Percentiles rank a stretch among this genome's conserved stretches.
Conservation (phyloP, 2,113 vertebrate species). For the Coryphaenoides rupestris region DNA sequence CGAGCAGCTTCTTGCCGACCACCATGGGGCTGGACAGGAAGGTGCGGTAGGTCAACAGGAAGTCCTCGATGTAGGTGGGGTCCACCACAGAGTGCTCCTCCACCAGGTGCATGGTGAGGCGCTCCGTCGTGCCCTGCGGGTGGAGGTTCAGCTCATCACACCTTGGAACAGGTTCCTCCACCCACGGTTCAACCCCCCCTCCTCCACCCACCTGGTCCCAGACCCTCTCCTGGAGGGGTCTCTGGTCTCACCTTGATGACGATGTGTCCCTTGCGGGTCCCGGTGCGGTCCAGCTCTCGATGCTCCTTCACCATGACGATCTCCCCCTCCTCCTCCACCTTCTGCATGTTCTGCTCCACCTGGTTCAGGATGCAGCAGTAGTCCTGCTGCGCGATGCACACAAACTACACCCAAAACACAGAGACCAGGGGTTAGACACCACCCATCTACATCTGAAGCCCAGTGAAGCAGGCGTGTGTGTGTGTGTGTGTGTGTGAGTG, state of each 20-base stretch:
- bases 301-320: slow-evolving; percentile 99
- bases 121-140: slow-evolving; percentile 94
- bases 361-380: slow-evolving; percentile 99
- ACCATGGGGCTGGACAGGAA: slow-evolving; percentile 98
- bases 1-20: slow-evolving; percentile 96
- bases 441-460: no score
- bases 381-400: slow-evolving; percentile 98
- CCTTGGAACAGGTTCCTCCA: no score
- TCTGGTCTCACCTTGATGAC: slow-evolving; percentile 88
- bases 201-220: no score
- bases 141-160: no score
- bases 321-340: slow-evolving; percentile 97
- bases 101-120: slow-evolving; percentile 97
- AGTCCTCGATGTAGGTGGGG: slow-evolving; percentile 98
- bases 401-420: slow-evolving; percentile 79
- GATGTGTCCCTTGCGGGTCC: slow-evolving; percentile 97
- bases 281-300: slow-evolving; percentile 93
- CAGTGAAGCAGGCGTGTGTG: no score
- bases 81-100: slow-evolving; percentile 98
- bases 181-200: no score
- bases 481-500: no score
- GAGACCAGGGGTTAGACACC: background rate
- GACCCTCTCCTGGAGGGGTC: no score
- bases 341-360: slow-evolving; percentile 99
- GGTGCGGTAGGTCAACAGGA: slow-evolving; percentile 94